Percentiles rank a stretch among this genome's conserved stretches.
Conservation (phyloP, 2,888 invertebrate species). For the Volucella zonaria region DNA sequence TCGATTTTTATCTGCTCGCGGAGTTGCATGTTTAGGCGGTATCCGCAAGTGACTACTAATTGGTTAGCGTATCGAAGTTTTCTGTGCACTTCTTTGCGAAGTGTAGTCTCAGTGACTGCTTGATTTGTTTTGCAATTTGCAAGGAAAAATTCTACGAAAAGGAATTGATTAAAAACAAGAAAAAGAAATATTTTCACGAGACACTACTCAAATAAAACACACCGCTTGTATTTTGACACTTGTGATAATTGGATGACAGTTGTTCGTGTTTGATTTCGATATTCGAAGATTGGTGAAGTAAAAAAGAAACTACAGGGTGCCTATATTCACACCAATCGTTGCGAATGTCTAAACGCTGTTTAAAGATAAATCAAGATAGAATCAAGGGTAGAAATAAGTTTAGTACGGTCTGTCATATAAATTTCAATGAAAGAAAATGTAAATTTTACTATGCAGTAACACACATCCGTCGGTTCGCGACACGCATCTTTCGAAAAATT, state of each 20-base stretch:
- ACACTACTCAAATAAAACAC: constrained; percentile 26
- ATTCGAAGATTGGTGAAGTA: not conserved
- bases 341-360: no score
- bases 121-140: not conserved
- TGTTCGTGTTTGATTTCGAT: not conserved
- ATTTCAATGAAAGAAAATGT: no score
- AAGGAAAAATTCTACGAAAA: not conserved
- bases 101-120: not conserved
- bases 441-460: no score
- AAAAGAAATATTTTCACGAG: not conserved
- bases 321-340: no score
- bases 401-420: no score
- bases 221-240: constrained; percentile 34
- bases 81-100: not conserved
- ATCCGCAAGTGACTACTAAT: not conserved
- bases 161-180: not conserved
- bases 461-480: no score
- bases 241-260: not conserved
- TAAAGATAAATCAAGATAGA: no score
- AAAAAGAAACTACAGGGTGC: no score
- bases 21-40: constrained; percentile 78
- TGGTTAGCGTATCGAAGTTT: not conserved
- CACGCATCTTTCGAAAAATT: no score
- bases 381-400: no score
- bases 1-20: constrained; percentile 82